These are phyloP conservation scores for Cuniculus paca DNA, from an alignment of 2,797 vertebrate species.

Conservation along the genomic window DNA sequence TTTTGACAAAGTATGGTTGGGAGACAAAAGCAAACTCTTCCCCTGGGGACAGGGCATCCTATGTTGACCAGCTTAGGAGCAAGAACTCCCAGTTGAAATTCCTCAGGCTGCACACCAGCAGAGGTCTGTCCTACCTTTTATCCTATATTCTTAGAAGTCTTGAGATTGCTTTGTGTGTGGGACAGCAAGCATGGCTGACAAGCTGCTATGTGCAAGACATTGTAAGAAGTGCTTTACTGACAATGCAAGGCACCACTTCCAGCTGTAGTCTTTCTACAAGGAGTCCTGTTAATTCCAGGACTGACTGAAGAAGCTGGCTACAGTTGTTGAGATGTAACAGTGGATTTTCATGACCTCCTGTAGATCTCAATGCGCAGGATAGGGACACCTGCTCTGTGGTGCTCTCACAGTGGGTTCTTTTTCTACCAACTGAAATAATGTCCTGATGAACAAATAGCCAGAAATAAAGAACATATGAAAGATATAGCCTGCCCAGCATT, in stretches of 20 bases:
- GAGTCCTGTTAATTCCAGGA: constrained; percentile 20
- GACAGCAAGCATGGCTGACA: not conserved
- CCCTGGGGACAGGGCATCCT: not conserved
- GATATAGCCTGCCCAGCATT: constrained; percentile 49
- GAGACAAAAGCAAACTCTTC: not conserved
- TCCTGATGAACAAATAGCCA: constrained; percentile 59
- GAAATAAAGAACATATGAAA: not conserved
- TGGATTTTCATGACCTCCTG: not conserved
- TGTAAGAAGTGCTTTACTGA: not conserved
- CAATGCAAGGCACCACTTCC: not conserved
- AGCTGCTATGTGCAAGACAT: not conserved
- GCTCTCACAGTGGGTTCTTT: constrained; percentile 36
- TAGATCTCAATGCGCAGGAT: not conserved
- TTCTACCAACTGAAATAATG: constrained; percentile 60
- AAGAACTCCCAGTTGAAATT: not conserved
- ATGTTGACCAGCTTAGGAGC: not conserved
- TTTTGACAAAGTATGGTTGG: not conserved
- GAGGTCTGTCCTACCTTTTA: not conserved
- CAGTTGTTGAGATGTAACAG: not conserved
- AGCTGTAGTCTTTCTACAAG: constrained; percentile 7
- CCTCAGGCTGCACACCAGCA: not conserved
- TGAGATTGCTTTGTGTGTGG: not conserved
- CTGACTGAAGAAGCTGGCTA: not conserved
- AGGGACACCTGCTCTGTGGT: not conserved
- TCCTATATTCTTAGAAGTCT: not conserved